Base-by-base conservation (phyloP, 2,113 vertebrate genomes). In the Pygathrix nemaeus region DNA sequence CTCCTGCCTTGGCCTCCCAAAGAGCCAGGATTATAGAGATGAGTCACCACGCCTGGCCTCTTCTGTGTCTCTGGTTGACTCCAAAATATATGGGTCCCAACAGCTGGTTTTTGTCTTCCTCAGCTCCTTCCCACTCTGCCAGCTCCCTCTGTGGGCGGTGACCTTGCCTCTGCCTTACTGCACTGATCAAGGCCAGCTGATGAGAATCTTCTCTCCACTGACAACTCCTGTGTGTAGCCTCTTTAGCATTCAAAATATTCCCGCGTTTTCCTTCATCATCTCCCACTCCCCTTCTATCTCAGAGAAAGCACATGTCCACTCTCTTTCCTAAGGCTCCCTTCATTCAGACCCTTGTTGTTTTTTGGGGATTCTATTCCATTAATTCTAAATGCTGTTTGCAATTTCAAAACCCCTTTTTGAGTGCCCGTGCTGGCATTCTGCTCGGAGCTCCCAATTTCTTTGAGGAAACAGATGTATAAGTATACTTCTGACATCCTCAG, bases 111-210 rank as follows among this genome's bases (percentile, higher is more conserved):
- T 43, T 52, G 32, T 93, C 75, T 72, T 30, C 8, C 70, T 87
- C 9, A 3, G 4, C 35, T 64, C 43, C 89, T 87, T 92, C 38
- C 52, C 38, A 38, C 38, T 35, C 57, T 43, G 48, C 40, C 52
- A 8, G 32, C 38, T 59, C 75, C 45, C 16, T 30, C 11, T 38
- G 52, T 0, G 14, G 73, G 72, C 21, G 8, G 5, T 7, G 64
- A 76, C 76, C 20, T 6, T 0, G 8, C 64, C 8, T 57, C 35
- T 1, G 0, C 2, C 1, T 12, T 5, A 1, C 9, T 38, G 10
- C 16, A 1, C 25, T 50, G 89, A 38, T 8, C 14, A 16, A 55
- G 66, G 48, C 61, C 30, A 9, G 48, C 68, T 52, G 59, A 79
- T 5, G 61, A 5, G n/a, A 72, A 21, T 40, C 55, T 57, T 30